Percentiles rank a stretch among this genome's conserved stretches.
Evolutionary conservation across 1,140 invertebrate species (phyloP).

Genomic region (Drosophila fuyamai): DNA sequence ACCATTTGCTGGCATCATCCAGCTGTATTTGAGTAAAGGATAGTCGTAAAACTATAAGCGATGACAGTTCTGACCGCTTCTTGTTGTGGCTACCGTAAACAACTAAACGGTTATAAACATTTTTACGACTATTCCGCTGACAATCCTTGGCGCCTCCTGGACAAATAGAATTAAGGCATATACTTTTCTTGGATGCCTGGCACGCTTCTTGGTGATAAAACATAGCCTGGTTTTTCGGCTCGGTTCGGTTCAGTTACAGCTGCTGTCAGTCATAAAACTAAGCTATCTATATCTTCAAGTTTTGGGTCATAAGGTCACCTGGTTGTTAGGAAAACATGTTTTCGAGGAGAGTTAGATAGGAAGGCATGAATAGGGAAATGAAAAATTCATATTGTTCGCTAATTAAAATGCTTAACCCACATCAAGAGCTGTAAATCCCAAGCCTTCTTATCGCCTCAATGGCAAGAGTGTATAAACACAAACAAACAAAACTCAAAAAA

Average conservation of each 20-base stretch:
- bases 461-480: slow-evolving; percentile 57
- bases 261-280: slow-evolving; percentile 54
- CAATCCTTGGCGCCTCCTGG: slow-evolving; percentile 44
- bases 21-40: slow-evolving; percentile 50
- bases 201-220: slow-evolving; percentile 73
- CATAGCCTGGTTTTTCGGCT: slow-evolving; percentile 14
- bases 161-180: slow-evolving; percentile 31
- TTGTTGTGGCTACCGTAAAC: slow-evolving; percentile 55
- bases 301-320: slow-evolving; percentile 46
- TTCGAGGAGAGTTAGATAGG: neutral
- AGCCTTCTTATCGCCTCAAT: slow-evolving; percentile 60
- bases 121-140: slow-evolving; percentile 25
- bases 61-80: slow-evolving; percentile 33
- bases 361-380: slow-evolving; percentile 18
- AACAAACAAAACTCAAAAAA: slow-evolving; percentile 57
- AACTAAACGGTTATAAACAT: slow-evolving; percentile 47
- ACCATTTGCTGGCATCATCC: slow-evolving; percentile 2
- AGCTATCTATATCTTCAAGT: slow-evolving; percentile 50
- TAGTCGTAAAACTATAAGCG: slow-evolving; percentile 34
- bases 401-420: slow-evolving; percentile 83
- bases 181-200: slow-evolving; percentile 32
- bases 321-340: slow-evolving; percentile 19
- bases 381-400: slow-evolving; percentile 69
- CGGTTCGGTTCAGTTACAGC: slow-evolving; percentile 31
- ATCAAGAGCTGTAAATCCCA: slow-evolving; percentile 68